Percentiles rank a stretch among this genome's conserved stretches.
These are phyloP conservation scores for Bostrychus sinensis DNA, from an alignment of 2,113 vertebrate species.

Conservation along the genomic window DNA sequence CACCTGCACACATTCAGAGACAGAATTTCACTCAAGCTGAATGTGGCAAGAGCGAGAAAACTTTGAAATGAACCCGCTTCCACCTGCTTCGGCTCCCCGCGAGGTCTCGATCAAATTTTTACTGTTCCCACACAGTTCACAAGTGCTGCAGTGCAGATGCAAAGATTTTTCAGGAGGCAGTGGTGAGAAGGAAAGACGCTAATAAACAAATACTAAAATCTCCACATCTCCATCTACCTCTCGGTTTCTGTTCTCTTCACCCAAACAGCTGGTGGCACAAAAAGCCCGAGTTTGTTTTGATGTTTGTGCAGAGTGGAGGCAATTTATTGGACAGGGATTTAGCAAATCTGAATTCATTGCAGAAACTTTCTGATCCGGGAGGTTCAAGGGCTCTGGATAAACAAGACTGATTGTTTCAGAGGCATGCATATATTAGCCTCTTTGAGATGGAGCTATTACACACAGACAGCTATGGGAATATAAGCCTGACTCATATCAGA, in stretches of 20 bases:
- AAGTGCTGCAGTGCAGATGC: conserved; percentile 32
- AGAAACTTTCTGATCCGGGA: conserved; percentile 68
- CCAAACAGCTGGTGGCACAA: conserved; percentile 54
- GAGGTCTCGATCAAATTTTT: conserved; percentile 37
- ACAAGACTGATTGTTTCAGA: conserved; percentile 76
- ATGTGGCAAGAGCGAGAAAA: conserved; percentile 26
- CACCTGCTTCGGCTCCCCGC: conserved; percentile 33
- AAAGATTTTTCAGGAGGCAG: conserved; percentile 22
- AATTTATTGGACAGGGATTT: conserved; percentile 79
- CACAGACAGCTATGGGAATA: conserved; percentile 52
- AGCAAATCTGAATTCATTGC: conserved; percentile 74
- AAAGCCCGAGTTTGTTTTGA: conserved; percentile 59
- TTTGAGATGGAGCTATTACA: conserved; percentile 61
- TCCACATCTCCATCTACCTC: conserved; percentile 34
- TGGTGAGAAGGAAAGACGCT: conserved; percentile 38
- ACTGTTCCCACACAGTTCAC: conserved; percentile 31
- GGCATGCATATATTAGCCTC: conserved; percentile 69
- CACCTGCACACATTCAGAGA: conserved; percentile 29
- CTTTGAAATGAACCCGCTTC: conserved; percentile 33
- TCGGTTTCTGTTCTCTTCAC: conserved; percentile 42
- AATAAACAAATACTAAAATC: conserved; percentile 63
- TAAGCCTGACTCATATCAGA: conserved; percentile 40
- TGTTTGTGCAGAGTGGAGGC: conserved; percentile 64
- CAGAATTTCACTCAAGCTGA: conserved; percentile 43
- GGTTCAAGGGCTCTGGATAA: conserved; percentile 76